Evolutionary conservation across 2,888 invertebrate species (phyloP).

Genomic region (Masnerella sp.): DNA sequence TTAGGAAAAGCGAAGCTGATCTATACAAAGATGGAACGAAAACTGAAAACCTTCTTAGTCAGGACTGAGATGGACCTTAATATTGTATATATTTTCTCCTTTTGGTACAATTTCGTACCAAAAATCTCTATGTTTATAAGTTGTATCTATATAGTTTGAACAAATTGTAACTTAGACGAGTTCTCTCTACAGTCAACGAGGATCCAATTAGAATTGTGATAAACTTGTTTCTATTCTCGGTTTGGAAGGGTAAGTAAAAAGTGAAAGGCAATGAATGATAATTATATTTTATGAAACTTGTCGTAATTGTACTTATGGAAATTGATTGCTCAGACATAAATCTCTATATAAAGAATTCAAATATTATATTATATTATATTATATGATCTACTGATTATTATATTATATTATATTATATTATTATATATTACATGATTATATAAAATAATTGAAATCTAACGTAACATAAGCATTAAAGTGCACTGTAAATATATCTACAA

Average conservation of each 20-base stretch:
- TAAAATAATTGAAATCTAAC: conserved; percentile 19
- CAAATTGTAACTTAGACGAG: too few relatives aligned
- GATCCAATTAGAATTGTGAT: conserved; percentile 36
- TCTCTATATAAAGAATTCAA: too few relatives aligned
- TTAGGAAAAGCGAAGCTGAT: background rate
- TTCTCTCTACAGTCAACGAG: conserved; percentile 4
- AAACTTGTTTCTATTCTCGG: conserved; percentile 3
- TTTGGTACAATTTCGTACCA: too few relatives aligned
- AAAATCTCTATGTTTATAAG: too few relatives aligned
- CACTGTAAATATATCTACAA: conserved; percentile 45
- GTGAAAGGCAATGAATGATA: conserved; percentile 21
- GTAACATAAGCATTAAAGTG: conserved; percentile 22
- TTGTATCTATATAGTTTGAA: too few relatives aligned
- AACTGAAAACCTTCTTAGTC: conserved; percentile 30
- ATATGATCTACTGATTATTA: too few relatives aligned
- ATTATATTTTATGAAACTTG: conserved; percentile 53
- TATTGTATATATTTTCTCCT: too few relatives aligned
- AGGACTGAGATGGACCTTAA: conserved; percentile 36
- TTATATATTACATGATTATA: background rate
- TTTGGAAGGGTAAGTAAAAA: background rate
- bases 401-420: too few relatives aligned
- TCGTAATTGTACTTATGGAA: conserved; percentile 42
- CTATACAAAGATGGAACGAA: conserved; percentile 4
- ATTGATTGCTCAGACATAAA: conserved; percentile 51
- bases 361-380: too few relatives aligned